Evolutionary conservation across 2,888 invertebrate species (phyloP), one percentile per base, ranked within the genome.

Genomic region (Drosophila eohydei): DNA sequence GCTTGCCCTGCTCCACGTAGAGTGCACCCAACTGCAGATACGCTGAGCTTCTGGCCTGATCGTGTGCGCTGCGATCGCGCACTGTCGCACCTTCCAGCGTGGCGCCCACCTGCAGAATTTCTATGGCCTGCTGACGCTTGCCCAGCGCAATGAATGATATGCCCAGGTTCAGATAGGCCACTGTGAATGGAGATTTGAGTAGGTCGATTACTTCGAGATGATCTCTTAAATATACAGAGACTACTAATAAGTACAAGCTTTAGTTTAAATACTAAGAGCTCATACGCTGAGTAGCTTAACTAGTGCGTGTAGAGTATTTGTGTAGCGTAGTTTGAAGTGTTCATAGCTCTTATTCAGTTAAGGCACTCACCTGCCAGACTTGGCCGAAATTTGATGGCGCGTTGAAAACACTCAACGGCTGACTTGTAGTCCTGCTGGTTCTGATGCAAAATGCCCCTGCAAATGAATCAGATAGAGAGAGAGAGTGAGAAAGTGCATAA

Each of bases 311-410:
- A 21, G 21, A 21, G 34, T 57, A 16, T n/a, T 34, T 0, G 3
- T 28, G 28, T 28, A 40, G 38, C 38, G n/a, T 28, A 40, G 38
- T n/a, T 32, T 14, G 12, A 36, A 28, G 40, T 16, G 14, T 9
- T 28, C 36, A 12, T 2, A 11, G 16, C 16, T 4, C n/a, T 16
- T 50, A 73, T 82, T 83, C 41, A 84, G 26, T 30, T 12, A n/a
- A 30, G 7, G 4, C 38, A 75, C 88, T 83, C 44, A 83, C 98
- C 98, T 93, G 95, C 71, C 94, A 80, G 54, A 52, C 75, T 74
- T 12, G 98, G 98, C 93, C 98, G 95, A 93, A 96, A 98, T 93
- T 97, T 96, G 91, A 98, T 98, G 81, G 98, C 98, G 90, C 96
- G 95, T 93, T 97, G 96, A 93, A 98, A 98, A 94, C 97, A 97